A percentile compares a stretch with the other conserved stretches of the same genome.
Evolutionary conservation across 1,140 invertebrate species (phyloP).

Genomic region (Psilanteris sp.): DNA sequence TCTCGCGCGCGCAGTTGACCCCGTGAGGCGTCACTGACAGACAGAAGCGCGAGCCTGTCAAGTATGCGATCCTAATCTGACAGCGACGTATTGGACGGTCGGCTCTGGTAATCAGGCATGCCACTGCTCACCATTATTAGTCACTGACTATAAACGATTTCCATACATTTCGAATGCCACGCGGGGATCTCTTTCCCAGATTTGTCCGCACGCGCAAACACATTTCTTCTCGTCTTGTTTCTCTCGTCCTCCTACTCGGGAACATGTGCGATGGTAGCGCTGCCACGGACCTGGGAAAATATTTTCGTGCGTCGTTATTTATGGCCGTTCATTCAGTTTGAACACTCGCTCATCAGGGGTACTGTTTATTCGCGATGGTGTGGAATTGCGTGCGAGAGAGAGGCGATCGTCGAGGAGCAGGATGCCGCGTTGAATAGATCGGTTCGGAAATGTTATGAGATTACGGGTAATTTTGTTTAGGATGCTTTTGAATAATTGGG

Average conservation of each 20-base stretch:
- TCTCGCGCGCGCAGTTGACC: slow-evolving; percentile 67
- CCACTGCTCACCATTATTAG: slow-evolving; percentile 67
- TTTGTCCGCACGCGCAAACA: slow-evolving; percentile 50
- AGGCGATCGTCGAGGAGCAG: not conserved
- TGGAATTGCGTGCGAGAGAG: slow-evolving; percentile 23
- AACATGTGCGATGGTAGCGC: slow-evolving; percentile 17
- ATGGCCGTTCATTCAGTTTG: slow-evolving; percentile 49
- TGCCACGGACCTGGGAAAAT: slow-evolving; percentile 49
- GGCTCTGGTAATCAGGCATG: slow-evolving; percentile 60
- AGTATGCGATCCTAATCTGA: slow-evolving; percentile 78
- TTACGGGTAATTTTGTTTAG: slow-evolving; percentile 4
- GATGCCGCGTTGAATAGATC: slow-evolving; percentile 10
- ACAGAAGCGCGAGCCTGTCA: slow-evolving; percentile 79
- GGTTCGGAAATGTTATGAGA: slow-evolving; percentile 1
- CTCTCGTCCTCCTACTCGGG: slow-evolving; percentile 7
- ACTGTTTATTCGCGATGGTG: slow-evolving; percentile 48
- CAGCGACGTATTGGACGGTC: slow-evolving; percentile 74
- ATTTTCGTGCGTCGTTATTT: slow-evolving; percentile 52
- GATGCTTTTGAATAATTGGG: slow-evolving; percentile 2
- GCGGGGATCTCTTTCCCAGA: slow-evolving; percentile 60
- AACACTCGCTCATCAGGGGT: slow-evolving; percentile 47
- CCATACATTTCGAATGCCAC: slow-evolving; percentile 67
- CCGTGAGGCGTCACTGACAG: slow-evolving; percentile 71
- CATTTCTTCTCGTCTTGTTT: slow-evolving; percentile 32
- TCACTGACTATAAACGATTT: slow-evolving; percentile 68